phyloP scores from a whole-genome alignment of 2,888 invertebrate species.

The Drosophila conformis region DNA sequence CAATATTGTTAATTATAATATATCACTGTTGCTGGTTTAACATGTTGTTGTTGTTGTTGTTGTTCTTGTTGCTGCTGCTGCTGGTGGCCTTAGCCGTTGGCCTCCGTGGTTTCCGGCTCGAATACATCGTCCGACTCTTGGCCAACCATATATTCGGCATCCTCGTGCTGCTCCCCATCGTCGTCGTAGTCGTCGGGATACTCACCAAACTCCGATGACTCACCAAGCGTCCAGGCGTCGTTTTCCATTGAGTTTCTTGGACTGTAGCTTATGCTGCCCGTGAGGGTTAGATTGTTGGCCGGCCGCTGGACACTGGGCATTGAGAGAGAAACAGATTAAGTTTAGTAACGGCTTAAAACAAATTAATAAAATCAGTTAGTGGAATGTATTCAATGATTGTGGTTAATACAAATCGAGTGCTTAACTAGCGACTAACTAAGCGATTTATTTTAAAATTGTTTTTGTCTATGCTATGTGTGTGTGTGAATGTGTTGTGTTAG shows the following conservation, averaged over 20 bases:
- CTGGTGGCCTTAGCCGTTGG: constrained; percentile 28
- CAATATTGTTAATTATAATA: constrained; percentile 59
- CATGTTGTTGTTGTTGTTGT: constrained; percentile 19
- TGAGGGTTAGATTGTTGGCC: constrained; percentile 73
- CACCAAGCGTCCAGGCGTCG: constrained; percentile 78
- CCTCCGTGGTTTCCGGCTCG: constrained; percentile 54
- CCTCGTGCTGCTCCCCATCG: constrained; percentile 45
- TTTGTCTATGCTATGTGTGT: constrained; percentile 34
- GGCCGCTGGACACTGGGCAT: constrained; percentile 61
- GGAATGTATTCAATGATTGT: constrained; percentile 41
- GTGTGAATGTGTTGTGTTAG: constrained; percentile 32
- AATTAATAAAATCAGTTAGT: neutral
- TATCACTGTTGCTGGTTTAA: constrained; percentile 77
- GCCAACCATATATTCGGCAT: constrained; percentile 47
- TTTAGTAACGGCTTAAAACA: neutral
- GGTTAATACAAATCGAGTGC: constrained; percentile 50
- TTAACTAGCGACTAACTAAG: constrained; percentile 69
- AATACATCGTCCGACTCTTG: constrained; percentile 69
- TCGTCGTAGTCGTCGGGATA: constrained; percentile 70
- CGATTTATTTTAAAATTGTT: constrained; percentile 26
- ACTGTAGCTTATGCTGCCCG: constrained; percentile 66
- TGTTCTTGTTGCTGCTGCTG: neutral
- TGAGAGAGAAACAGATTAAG: neutral
- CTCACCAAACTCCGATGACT: constrained; percentile 72
- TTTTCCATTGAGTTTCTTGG: constrained; percentile 76